Base-by-base conservation (phyloP, 2,113 vertebrate species). In the Passer montanus region DNA sequence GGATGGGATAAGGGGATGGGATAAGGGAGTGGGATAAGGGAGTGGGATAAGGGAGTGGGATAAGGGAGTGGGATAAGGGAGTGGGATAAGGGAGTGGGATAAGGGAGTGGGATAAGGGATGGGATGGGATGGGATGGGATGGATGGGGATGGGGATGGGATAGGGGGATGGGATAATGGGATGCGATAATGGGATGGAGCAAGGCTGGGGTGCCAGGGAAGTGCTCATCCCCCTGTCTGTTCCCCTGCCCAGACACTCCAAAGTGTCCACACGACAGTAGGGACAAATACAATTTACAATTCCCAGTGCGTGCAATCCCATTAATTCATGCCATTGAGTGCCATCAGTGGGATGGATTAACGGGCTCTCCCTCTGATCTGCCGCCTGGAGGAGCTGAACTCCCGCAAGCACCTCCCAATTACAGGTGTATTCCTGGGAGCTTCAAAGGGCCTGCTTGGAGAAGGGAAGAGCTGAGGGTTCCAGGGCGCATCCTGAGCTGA, bases 231-330 rank as follows among this genome's bases (percentile, higher is more conserved):
- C 64, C 47, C 30, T 12, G 0, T 1, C n/a, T 33, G 23, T 39
- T 46, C 31, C 86, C 15, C 8, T 9, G 31, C 41, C 39, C 66
- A 31, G 44, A 24, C 47, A 2, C 49, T 24, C 60, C 10, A 19
- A 15, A 33, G 35, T 1, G 10, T 3, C 33, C 55, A 0, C 3
- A 3, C 0, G 0, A 35, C n/a, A 15, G 9, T 11, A 58, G 35
- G 15, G 56, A 22, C 22, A 24, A 23, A 5, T 49, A 24, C 35
- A 16, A 58, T 58, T 16, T 58, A 35, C 35, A 11, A 35, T 35
- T 58, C 14, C n/a, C n/a, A 7, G 22, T 7, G 56, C 56, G 33
- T 58, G 22, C 56, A 24, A 16, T 24, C 4, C 33, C 56, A 35
- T 58, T 35, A 35, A 35, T 35, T 58, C 56, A 35, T 58, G 14